A percentile compares a stretch with the other conserved stretches of the same genome.
These are phyloP conservation scores for Chaetophractus vellerosus DNA, from an alignment of 2,797 vertebrate species.

Conservation along the genomic window DNA sequence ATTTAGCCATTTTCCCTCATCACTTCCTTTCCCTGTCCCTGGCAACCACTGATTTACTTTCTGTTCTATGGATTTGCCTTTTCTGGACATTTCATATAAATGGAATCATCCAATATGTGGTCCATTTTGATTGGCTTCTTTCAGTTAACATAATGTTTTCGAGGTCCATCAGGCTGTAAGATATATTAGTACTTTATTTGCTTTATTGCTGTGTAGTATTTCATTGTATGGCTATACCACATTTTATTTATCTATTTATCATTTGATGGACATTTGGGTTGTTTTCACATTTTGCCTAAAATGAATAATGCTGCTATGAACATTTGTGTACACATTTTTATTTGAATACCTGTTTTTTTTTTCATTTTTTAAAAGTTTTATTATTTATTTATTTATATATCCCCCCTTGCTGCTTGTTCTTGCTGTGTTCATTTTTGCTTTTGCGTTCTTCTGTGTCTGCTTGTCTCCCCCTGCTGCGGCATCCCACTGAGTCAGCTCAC, in stretches of 20 bases:
- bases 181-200: too few relatives aligned
- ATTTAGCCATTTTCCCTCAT: not conserved
- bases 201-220: not conserved
- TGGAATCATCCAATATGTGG: not conserved
- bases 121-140: not conserved
- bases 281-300: not conserved
- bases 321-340: not conserved
- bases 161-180: not conserved
- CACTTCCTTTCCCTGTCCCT: not conserved
- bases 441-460: too few relatives aligned
- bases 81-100: not conserved
- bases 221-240: not conserved
- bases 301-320: not conserved
- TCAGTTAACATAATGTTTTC: not conserved
- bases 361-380: not conserved
- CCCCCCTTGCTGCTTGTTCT: too few relatives aligned
- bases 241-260: conserved; percentile 14
- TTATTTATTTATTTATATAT: too few relatives aligned
- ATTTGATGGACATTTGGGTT: not conserved
- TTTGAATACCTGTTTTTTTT: conserved; percentile 28
- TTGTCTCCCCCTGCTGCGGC: too few relatives aligned
- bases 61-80: not conserved
- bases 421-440: too few relatives aligned
- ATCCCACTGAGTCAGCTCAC: too few relatives aligned
- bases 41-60: not conserved